A percentile compares a stretch with the other conserved stretches of the same genome.
phyloP scores from a whole-genome alignment of 2,113 vertebrate species.

The Mobula birostris region DNA sequence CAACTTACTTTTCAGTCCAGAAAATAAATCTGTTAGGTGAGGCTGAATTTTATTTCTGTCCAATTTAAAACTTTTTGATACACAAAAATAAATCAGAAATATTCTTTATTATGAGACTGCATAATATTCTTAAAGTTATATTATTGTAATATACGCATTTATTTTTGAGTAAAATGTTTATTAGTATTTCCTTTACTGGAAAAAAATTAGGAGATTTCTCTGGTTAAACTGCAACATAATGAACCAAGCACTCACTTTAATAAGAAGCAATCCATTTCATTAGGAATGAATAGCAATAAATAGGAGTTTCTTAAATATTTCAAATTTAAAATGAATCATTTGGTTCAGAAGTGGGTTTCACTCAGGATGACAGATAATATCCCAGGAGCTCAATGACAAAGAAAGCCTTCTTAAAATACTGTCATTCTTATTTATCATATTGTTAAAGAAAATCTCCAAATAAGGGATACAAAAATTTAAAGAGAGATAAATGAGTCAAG shows the following conservation, averaged over 20 bases:
- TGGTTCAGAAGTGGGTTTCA: constrained; percentile 65
- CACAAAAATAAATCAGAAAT: neutral
- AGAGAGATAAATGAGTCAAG: constrained; percentile 80
- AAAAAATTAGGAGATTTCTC: neutral
- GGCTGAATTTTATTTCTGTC: neutral
- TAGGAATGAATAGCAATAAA: constrained; percentile 37
- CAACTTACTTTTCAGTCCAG: neutral
- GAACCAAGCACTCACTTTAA: neutral
- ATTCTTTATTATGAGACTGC: neutral
- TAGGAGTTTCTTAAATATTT: constrained; percentile 63
- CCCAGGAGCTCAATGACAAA: constrained; percentile 74
- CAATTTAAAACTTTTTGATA: neutral
- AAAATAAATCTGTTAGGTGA: neutral
- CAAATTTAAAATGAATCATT: constrained; percentile 59
- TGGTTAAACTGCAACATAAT: constrained; percentile 16
- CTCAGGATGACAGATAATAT: constrained; percentile 59
- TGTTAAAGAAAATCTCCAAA: constrained; percentile 82
- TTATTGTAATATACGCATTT: neutral
- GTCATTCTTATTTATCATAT: constrained; percentile 79
- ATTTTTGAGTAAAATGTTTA: neutral
- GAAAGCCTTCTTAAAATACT: constrained; percentile 69
- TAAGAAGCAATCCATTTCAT: constrained; percentile 33
- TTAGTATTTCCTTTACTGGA: neutral
- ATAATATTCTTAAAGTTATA: neutral
- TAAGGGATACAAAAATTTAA: constrained; percentile 80